phyloP scores from a whole-genome alignment of 2,113 vertebrate species.

The Solea solea region DNA sequence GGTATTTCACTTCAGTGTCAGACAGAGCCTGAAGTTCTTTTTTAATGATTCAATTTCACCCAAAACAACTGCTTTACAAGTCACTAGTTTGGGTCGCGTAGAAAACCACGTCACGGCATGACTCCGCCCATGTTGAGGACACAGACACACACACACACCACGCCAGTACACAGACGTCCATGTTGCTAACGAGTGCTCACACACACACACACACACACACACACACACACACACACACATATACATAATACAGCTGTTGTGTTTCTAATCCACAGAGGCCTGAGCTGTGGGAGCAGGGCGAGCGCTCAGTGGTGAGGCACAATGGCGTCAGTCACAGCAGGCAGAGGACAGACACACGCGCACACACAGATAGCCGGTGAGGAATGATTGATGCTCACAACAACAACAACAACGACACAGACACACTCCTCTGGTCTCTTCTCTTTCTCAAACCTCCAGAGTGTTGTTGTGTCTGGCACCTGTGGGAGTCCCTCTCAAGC shows the following conservation, averaged over 20 bases:
- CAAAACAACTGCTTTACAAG: no score
- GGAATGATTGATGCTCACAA: constrained; percentile 39
- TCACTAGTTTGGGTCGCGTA: no score
- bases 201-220: constrained; percentile 39
- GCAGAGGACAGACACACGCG: constrained; percentile 26
- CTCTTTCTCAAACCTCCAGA: constrained; percentile 14
- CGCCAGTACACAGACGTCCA: constrained; percentile 38
- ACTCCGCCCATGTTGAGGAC: no score
- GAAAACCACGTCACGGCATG: no score
- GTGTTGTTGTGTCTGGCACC: constrained; percentile 30
- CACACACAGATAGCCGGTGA: constrained; percentile 24
- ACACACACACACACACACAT: constrained; percentile 54
- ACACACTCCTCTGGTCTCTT: constrained; percentile 11
- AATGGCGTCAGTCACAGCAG: constrained; percentile 79
- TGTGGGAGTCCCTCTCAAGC: constrained; percentile 10
- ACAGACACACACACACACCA: no score
- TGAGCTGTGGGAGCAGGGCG: constrained; percentile 71
- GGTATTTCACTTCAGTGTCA: no score
- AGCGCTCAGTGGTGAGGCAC: constrained; percentile 66
- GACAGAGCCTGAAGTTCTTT: no score
- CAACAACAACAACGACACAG: neutral
- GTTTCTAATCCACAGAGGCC: constrained; percentile 74
- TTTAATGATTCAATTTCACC: no score
- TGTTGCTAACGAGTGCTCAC: constrained; percentile 53
- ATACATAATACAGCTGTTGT: constrained; percentile 82